Evolutionary conservation across 2,797 vertebrate species (phyloP), one percentile per base, ranked within the genome.

Genomic region (Erethizon dorsatum): DNA sequence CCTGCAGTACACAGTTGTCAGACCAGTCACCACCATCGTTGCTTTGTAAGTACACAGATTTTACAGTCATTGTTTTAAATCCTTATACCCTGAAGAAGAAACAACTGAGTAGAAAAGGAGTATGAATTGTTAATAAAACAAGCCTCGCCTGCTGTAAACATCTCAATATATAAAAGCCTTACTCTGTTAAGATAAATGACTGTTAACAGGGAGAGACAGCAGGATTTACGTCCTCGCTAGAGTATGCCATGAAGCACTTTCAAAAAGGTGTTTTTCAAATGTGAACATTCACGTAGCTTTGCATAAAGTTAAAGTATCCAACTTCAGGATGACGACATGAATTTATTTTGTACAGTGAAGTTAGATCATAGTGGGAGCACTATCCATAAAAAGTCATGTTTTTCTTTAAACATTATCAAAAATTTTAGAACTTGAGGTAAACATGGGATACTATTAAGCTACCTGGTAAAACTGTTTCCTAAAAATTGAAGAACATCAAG

Each of bases 1-100:
- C 93, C 95, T 99, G 97, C 99, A 99, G 98, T 99, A 99, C 98
- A 99, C 99, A 0, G 99, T 99, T 14, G 99, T 99, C 78, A 99
- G 99, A 98, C 99, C 99, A 0, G 99, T 99, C 98, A 99, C 99
- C 73, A 99, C 99, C 9, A 99, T 99, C 93, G 99, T 99, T 92
- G 99, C 99, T 95, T 97, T 99, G 99, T 99, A 98, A 99, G 99
- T 99, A 97, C 52, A 12, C 15, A 33, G 54, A 78, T 97, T 92
- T 92, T 83, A 92, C 83, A 61, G 31, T 15, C 3, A 18, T 50
- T 12, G 56, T n/a, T 57, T 2, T 97, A 93, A 71, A 83, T 82
- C 56, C 77, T 98, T 75, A 54, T 52, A n/a, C n/a, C 93, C 57
- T 96, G 87, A 15, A 75, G 41, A 93, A 59, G 93, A 69, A 75